A percentile compares a stretch with the other conserved stretches of the same genome.
Conservation (phyloP, 2,797 vertebrate genomes). For the Natrix natrix region DNA sequence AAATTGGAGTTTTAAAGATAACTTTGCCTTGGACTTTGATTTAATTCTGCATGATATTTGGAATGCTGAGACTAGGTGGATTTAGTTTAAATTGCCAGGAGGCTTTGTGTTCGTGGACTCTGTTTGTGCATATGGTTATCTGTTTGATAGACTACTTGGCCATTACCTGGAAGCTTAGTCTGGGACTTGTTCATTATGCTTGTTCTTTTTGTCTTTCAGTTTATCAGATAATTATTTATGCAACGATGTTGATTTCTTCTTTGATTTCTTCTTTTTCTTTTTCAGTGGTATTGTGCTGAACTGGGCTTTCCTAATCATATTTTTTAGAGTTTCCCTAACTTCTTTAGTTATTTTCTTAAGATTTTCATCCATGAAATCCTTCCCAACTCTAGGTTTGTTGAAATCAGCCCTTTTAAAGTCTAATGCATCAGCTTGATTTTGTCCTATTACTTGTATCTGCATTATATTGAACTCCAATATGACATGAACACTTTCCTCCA, state of each 20-base stretch:
- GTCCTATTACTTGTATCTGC: background rate
- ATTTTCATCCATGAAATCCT: background rate
- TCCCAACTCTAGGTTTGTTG: background rate
- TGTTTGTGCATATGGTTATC: too few relatives aligned
- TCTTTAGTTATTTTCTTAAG: background rate
- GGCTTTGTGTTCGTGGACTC: too few relatives aligned
- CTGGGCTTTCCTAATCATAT: background rate
- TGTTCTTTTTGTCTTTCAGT: background rate
- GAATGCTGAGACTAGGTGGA: background rate
- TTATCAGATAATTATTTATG: background rate
- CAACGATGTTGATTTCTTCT: background rate
- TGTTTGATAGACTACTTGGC: too few relatives aligned
- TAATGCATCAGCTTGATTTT: background rate
- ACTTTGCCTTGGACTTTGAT: too few relatives aligned
- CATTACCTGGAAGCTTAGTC: too few relatives aligned
- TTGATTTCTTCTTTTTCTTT: background rate
- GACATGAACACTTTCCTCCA: background rate
- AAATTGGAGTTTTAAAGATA: too few relatives aligned
- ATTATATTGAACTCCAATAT: background rate
- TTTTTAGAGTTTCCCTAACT: background rate
- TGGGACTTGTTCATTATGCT: background rate
- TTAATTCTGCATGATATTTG: too few relatives aligned
- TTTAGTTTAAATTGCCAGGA: too few relatives aligned
- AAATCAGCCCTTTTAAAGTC: background rate
- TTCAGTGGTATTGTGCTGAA: background rate